Evolutionary conservation across 2,113 vertebrate species (phyloP).

Genomic region (Ciconia stormi): DNA sequence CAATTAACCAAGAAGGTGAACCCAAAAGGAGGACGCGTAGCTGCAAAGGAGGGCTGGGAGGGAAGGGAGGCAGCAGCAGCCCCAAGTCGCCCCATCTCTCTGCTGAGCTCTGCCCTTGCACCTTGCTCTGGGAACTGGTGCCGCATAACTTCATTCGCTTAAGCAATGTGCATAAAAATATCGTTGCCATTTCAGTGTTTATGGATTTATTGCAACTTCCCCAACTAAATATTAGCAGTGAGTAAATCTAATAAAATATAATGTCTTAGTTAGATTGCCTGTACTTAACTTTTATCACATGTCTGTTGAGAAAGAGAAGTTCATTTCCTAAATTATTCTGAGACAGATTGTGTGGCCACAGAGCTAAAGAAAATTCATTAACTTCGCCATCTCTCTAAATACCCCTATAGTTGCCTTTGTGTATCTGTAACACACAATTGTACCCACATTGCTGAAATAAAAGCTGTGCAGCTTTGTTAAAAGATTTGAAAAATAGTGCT

Average conservation of each 20-base stretch:
- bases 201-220: background rate
- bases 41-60: background rate
- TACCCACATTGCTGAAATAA: background rate
- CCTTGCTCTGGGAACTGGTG: background rate
- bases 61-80: fast-evolving
- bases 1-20: background rate
- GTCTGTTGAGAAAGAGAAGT: background rate
- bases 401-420: background rate
- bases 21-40: fast-evolving
- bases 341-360: background rate
- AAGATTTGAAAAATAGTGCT: background rate
- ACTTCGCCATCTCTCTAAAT: background rate
- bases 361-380: background rate
- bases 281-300: background rate
- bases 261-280: background rate
- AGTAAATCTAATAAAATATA: background rate
- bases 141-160: background rate
- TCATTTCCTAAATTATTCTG: background rate
- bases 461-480: background rate
- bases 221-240: background rate
- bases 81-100: fast-evolving
- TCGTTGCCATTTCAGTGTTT: background rate
- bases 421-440: background rate
- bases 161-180: background rate
- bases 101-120: background rate